A percentile compares a stretch with the other conserved stretches of the same genome.
phyloP scores from a whole-genome alignment of 2,113 vertebrate genomes.

The Phaethornis superciliosus region DNA sequence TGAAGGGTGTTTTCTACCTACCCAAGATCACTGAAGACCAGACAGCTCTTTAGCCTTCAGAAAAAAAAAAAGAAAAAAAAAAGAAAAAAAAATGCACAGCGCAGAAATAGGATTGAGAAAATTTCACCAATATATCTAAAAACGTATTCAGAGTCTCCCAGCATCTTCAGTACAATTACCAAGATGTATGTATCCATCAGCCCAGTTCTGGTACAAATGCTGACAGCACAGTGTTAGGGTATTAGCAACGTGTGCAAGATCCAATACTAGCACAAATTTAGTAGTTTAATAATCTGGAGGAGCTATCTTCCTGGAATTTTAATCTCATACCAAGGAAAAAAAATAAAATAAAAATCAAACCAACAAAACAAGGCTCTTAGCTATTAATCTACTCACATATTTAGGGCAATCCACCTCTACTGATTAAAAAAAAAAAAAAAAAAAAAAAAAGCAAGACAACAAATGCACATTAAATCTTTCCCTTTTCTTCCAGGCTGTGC shows the following conservation, averaged over 20 bases:
- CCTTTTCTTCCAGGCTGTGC: neutral
- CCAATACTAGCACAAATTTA: slow-evolving; percentile 40
- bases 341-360: neutral
- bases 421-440: neutral
- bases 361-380: neutral
- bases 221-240: slow-evolving; percentile 32
- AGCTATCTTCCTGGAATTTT: slow-evolving; percentile 65
- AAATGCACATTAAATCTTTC: slow-evolving; percentile 14
- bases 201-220: neutral
- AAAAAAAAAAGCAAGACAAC: neutral
- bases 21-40: slow-evolving; percentile 9
- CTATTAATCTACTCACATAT: slow-evolving; percentile 62
- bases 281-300: slow-evolving; percentile 60
- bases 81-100: neutral
- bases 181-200: slow-evolving; percentile 32
- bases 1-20: slow-evolving; percentile 39
- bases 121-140: neutral
- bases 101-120: slow-evolving; percentile 8
- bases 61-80: neutral
- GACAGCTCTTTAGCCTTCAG: slow-evolving; percentile 20
- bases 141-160: neutral
- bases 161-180: slow-evolving; percentile 39
- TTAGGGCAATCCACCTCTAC: slow-evolving; percentile 58
- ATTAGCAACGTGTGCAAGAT: slow-evolving; percentile 57
- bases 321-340: slow-evolving; percentile 39